phyloP scores from a whole-genome alignment of 2,888 invertebrate species.

The Scaptomyza polygonia region DNA sequence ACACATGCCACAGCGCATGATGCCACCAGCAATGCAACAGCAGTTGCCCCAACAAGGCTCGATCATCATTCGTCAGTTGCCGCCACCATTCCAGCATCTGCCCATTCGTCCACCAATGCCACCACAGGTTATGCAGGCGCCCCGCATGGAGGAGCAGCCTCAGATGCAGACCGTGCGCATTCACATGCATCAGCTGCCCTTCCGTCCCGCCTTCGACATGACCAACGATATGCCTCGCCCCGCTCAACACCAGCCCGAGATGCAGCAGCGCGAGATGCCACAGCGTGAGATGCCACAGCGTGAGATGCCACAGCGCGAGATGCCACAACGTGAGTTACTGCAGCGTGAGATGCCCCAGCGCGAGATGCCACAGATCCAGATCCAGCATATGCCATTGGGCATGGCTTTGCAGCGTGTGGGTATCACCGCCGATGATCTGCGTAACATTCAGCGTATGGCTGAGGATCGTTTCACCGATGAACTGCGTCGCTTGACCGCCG shows the following conservation, averaged over 20 bases:
- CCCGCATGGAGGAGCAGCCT: conserved; percentile 84
- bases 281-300: conserved; percentile 58
- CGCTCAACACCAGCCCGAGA: conserved; percentile 70
- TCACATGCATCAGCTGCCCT: conserved; percentile 85
- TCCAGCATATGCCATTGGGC: conserved; percentile 83
- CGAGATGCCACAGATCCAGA: conserved; percentile 75
- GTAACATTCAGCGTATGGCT: conserved; percentile 84
- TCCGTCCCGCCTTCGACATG: conserved; percentile 84
- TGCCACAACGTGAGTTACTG: conserved; percentile 39
- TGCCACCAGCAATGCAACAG: conserved; percentile 80
- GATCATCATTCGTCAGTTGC: conserved; percentile 81
- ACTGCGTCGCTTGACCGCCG: conserved; percentile 81
- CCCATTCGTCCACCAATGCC: conserved; percentile 84
- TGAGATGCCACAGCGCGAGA: conserved; percentile 75
- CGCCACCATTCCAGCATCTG: conserved; percentile 84
- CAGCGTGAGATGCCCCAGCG: conserved; percentile 57
- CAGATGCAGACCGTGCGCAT: conserved; percentile 83
- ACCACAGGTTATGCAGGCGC: conserved; percentile 85
- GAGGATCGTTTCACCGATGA: conserved; percentile 84
- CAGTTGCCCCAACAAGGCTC: conserved; percentile 78
- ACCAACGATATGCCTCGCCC: conserved; percentile 82
- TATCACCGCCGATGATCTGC: conserved; percentile 84
- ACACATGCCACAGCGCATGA: conserved; percentile 84
- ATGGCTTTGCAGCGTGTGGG: conserved; percentile 84
- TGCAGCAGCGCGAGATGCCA: conserved; percentile 50